Evolutionary conservation across 2,113 vertebrate species (phyloP), one percentile per base, ranked within the genome.

Genomic region (Alces alces): DNA sequence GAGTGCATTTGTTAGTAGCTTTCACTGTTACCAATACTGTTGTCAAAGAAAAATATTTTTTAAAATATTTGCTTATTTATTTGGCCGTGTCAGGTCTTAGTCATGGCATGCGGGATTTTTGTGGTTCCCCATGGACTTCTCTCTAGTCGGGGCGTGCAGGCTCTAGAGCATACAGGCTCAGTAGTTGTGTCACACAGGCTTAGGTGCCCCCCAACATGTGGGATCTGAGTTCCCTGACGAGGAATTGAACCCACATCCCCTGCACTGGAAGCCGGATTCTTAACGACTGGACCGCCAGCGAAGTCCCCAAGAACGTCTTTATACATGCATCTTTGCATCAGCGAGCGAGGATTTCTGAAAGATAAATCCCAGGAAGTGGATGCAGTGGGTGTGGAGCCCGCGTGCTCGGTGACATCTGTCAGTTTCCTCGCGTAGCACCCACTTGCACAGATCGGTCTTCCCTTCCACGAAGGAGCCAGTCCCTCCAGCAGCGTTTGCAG

Each of bases 51-150:
- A 76, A 10, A 7, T 14, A 2, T 43, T 43, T 43, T 43, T 76
- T 27, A 7, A 0, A 39, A 43, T 43, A 43, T 76, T 39, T 27
- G 36, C 70, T 43, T 43, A 43, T 61, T 13, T 30, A 30, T 43
- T 43, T 76, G 70, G 70, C 39, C 7, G 23, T 27, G 23, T 76
- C 36, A 43, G 39, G 39, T 27, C 70, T 43, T 76, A 27, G 36
- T 14, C 23, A 0, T 76, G 70, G 6, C 39, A 7, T 25, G 12
- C 0, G 6, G 70, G 70, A 43, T 1, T 14, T 73, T 43, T 27
- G 39, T 43, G 36, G 70, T 43, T 14, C 21, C 70, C 36, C 21
- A 76, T 0, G 3, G 39, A 39, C 70, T 76, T 43, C 36, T 27
- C 70, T 76, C 39, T 14, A 27, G 39, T 3, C 10, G 12, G 12